Conservation (phyloP, 1,140 invertebrate genomes). For the Thaumatotibia leucotreta region DNA sequence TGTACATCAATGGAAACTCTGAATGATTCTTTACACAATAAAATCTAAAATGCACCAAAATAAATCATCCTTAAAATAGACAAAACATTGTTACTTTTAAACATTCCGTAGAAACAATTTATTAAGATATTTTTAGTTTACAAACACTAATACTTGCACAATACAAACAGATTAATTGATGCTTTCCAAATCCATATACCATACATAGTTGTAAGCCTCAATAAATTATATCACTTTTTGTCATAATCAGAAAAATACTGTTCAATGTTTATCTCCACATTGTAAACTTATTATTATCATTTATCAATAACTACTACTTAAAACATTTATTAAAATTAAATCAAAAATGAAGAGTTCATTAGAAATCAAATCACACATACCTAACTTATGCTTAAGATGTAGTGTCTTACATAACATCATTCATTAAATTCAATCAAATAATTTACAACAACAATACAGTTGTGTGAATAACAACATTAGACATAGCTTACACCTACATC, state of each 20-base stretch:
- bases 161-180: conserved; percentile 22
- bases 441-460: conserved; percentile 64
- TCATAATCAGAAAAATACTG: conserved; percentile 45
- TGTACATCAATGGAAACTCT: conserved; percentile 49
- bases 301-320: conserved; percentile 30
- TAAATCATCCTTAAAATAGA: conserved; percentile 23
- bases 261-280: conserved; percentile 37
- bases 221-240: conserved; percentile 55
- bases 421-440: conserved; percentile 65
- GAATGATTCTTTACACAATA: conserved; percentile 34
- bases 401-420: conserved; percentile 49
- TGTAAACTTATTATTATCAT: conserved; percentile 35
- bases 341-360: conserved; percentile 36
- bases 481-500: conserved; percentile 45
- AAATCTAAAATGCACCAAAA: conserved; percentile 43
- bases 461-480: conserved; percentile 60
- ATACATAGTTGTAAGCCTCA: conserved; percentile 43
- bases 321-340: conserved; percentile 47
- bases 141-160: conserved; percentile 2
- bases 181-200: conserved; percentile 20
- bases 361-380: conserved; percentile 53
- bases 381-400: conserved; percentile 43
- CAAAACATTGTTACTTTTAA: conserved; percentile 10
- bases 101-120: conserved; percentile 10
- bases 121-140: not conserved